Evolutionary conservation across 2,888 invertebrate genomes (phyloP), one percentile per base, ranked within the genome.

Genomic region (Corbicula japonica): DNA sequence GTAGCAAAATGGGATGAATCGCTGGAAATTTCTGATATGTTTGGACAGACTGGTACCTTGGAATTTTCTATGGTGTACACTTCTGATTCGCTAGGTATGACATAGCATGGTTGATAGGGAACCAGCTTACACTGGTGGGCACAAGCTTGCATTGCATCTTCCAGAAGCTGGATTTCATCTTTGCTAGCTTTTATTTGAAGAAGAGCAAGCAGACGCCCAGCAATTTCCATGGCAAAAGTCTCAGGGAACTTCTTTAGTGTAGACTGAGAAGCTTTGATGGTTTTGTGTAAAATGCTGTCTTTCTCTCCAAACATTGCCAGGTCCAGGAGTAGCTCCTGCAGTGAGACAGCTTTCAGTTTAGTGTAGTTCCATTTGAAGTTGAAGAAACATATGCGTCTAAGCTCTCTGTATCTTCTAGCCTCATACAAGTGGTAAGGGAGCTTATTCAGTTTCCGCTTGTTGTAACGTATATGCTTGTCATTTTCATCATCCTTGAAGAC

Each of bases 301-400:
- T 97, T 96, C 89, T 90, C 86, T 10, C 91, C 86, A 70, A 75
- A 76, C 61, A 89, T 41, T 6, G 82, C 65, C 90, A 98, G 98
- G 93, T 99, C 99, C 5, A 97, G 96, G 2, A 99, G 94, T 1
- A 98, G 96, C 0, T 98, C 97, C 93, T 98, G 98, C 10, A 99
- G 94, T 0, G 98, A 98, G 89, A 98, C 98, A 88, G 98, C 97
- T 84, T 96, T 96, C 1, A 98, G 95, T 92, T 99, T 99, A 0
- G 98, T 98, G 92, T 98, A 97, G 0, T 99, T 95, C 98, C 98
- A 99, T 90, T 97, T 97, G 92, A 98, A 99, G 94, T 98, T 98
- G 94, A 99, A 99, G 0, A 99, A 95, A 0, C 99, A 98, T 90
- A 97, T 95, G 38, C 96, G 96, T 91, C 97, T 98, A 12, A 99